These are phyloP conservation scores for Norana najaformis DNA, from an alignment of 2,888 invertebrate species.

Conservation along the genomic window DNA sequence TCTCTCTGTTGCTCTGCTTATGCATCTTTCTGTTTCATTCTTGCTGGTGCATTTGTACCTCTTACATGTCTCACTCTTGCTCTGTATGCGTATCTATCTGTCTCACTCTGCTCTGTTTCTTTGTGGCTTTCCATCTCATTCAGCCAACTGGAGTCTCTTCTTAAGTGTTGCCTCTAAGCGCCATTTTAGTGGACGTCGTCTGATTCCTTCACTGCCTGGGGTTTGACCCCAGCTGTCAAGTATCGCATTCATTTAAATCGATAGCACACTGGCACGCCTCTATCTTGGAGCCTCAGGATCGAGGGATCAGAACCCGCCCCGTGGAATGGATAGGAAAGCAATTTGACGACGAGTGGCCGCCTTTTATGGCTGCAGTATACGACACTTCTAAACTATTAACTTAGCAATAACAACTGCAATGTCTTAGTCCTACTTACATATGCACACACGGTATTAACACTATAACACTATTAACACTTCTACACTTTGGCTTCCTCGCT, in stretches of 20 bases:
- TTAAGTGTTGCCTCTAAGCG: not conserved
- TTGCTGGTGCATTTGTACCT: too few relatives aligned
- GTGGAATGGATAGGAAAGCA: not conserved
- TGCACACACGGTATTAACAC: too few relatives aligned
- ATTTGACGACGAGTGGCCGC: not conserved
- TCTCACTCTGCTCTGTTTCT: not conserved
- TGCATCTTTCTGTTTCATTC: too few relatives aligned
- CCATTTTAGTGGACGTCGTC: not conserved
- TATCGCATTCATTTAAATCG: not conserved
- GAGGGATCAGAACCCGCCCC: not conserved
- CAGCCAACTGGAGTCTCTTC: not conserved
- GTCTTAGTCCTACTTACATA: not conserved
- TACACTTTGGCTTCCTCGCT: too few relatives aligned
- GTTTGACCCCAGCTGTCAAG: not conserved
- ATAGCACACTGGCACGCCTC: not conserved
- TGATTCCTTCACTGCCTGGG: not conserved
- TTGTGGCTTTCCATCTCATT: too few relatives aligned
- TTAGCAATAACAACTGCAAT: not conserved
- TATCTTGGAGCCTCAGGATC: not conserved
- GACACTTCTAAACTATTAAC: not conserved
- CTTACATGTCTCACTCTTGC: too few relatives aligned
- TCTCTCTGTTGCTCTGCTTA: too few relatives aligned
- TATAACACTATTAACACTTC: too few relatives aligned
- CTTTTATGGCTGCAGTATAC: not conserved
- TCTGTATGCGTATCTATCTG: not conserved